Evolutionary conservation across 2,113 vertebrate genomes (phyloP).

Genomic region (Meleagris gallopavo): DNA sequence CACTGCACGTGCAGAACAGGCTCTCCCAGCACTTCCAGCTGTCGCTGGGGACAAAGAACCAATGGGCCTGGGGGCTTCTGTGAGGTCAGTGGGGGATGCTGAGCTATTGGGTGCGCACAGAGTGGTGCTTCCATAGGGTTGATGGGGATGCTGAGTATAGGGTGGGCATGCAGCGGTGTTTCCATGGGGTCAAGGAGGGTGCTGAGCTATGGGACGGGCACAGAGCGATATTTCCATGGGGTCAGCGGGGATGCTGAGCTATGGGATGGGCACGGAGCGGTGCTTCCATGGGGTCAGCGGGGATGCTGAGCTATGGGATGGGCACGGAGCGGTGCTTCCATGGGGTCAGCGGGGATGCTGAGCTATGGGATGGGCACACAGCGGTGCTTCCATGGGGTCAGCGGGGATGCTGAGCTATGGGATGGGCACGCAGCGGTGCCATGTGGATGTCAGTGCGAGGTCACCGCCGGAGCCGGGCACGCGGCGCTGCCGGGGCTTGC

Average conservation of each 20-base stretch:
- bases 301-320: not conserved
- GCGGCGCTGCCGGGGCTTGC: not conserved
- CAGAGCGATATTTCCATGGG: not conserved
- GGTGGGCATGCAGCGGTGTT: not conserved
- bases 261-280: not conserved
- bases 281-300: not conserved
- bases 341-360: not conserved
- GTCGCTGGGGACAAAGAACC: not conserved
- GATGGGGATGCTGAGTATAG: not conserved
- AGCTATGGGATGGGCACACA: not conserved
- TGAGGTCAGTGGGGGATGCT: not conserved
- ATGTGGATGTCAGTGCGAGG: not conserved
- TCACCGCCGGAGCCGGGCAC: not conserved
- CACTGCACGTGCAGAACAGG: fast-evolving
- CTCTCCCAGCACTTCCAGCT: fast-evolving
- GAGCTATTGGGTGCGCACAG: not conserved
- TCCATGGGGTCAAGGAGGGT: not conserved
- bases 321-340: not conserved
- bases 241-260: not conserved
- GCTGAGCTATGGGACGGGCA: not conserved
- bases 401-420: not conserved
- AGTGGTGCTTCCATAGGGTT: not conserved
- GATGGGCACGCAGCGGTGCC: not conserved
- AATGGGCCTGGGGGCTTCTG: not conserved
- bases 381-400: not conserved